Evolutionary conservation across 1,140 invertebrate genomes (phyloP).

Genomic region (Pseudomyrmex pallidus): DNA sequence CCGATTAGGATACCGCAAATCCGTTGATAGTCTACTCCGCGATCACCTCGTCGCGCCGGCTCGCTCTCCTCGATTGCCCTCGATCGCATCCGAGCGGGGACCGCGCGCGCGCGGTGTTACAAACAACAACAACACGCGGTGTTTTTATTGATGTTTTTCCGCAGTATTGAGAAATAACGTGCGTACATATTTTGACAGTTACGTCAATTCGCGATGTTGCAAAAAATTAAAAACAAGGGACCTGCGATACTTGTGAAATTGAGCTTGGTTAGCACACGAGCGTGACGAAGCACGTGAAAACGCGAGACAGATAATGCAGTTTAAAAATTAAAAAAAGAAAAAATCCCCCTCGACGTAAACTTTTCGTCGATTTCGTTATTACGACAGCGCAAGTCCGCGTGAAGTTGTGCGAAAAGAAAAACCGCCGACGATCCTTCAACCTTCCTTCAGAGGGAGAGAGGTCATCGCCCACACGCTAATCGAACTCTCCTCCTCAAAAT

Average conservation of each 20-base stretch:
- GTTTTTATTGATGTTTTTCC: conserved; percentile 30
- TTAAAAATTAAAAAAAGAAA: background rate
- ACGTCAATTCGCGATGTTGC: conserved; percentile 16
- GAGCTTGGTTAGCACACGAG: background rate
- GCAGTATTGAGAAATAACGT: background rate
- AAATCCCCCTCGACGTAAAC: background rate
- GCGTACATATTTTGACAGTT: conserved; percentile 45
- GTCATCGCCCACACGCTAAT: conserved; percentile 70
- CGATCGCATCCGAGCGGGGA: background rate
- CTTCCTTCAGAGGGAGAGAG: conserved; percentile 30
- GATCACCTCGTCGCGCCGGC: conserved; percentile 41
- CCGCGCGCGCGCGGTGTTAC: conserved; percentile 39
- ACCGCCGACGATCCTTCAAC: conserved; percentile 44
- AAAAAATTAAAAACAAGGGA: conserved; percentile 21
- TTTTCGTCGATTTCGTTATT: conserved; percentile 10
- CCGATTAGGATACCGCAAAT: conserved; percentile 69
- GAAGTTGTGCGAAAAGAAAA: conserved; percentile 46
- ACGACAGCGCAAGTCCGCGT: background rate
- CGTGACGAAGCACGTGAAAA: too few relatives aligned
- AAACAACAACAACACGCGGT: conserved; percentile 52
- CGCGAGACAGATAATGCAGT: background rate
- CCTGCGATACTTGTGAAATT: background rate
- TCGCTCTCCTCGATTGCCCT: conserved; percentile 41
- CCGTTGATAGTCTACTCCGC: conserved; percentile 50
- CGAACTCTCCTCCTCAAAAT: conserved; percentile 73